phyloP scores from a whole-genome alignment of 2,797 vertebrate genomes.

The Spondyliosoma cantharus region DNA sequence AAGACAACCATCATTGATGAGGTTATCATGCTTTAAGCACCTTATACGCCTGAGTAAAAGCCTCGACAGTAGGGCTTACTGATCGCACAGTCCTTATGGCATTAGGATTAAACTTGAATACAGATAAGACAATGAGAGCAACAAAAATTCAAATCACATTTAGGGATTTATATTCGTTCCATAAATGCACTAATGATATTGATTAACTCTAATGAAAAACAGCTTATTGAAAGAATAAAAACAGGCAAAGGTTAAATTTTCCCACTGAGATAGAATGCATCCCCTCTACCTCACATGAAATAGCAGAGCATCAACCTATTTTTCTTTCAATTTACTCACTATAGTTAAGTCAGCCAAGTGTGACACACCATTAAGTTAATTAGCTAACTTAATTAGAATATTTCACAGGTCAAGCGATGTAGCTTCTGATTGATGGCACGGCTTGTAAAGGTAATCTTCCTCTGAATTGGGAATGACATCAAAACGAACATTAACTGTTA shows the following conservation, averaged over 20 bases:
- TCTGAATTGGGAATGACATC: slow-evolving; percentile 81
- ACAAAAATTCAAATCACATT: slow-evolving; percentile 39
- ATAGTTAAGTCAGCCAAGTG: slow-evolving; percentile 86
- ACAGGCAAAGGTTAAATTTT: slow-evolving; percentile 50
- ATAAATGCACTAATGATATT: slow-evolving; percentile 39
- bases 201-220: slow-evolving; percentile 57
- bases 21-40: slow-evolving; percentile 60
- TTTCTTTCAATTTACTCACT: slow-evolving; percentile 89
- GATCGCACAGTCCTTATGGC: slow-evolving; percentile 32
- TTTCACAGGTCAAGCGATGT: slow-evolving; percentile 88
- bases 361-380: slow-evolving; percentile 93
- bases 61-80: slow-evolving; percentile 35
- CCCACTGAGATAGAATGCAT: slow-evolving; percentile 29
- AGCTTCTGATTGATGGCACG: slow-evolving; percentile 88
- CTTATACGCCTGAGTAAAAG: slow-evolving; percentile 36
- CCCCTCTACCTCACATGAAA: slow-evolving; percentile 68
- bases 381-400: slow-evolving; percentile 91
- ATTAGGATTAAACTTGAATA: slow-evolving; percentile 40
- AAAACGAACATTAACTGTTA: slow-evolving; percentile 80
- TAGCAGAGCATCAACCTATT: slow-evolving; percentile 84
- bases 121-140: slow-evolving; percentile 27
- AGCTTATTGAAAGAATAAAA: slow-evolving; percentile 51
- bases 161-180: slow-evolving; percentile 51
- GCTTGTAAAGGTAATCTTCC: slow-evolving; percentile 88
- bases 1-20: slow-evolving; percentile 63